phyloP scores from a whole-genome alignment of 2,797 vertebrate species.

The Tapirus indicus region DNA sequence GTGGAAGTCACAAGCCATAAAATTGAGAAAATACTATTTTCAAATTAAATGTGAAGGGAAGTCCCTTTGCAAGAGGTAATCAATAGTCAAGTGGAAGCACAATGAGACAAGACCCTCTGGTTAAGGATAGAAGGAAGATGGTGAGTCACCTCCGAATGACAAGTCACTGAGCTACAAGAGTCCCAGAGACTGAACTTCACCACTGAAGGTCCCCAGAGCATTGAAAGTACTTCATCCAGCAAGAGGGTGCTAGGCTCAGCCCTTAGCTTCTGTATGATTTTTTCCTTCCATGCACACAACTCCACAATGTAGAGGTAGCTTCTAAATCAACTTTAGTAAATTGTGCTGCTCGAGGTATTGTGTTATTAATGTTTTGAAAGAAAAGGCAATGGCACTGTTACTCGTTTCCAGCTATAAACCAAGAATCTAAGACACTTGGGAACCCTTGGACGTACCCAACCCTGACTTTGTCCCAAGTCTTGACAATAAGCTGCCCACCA shows the following conservation, averaged over 20 bases:
- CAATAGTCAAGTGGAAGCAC: constrained; percentile 30
- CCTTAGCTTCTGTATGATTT: neutral
- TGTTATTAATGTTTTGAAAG: neutral
- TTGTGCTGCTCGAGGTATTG: neutral
- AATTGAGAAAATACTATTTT: constrained; percentile 69
- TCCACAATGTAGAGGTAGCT: constrained; percentile 35
- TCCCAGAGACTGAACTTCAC: constrained; percentile 59
- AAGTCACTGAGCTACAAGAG: constrained; percentile 51
- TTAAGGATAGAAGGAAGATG: neutral
- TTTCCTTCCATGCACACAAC: neutral
- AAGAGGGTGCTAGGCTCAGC: constrained; percentile 8
- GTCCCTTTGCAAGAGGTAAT: constrained; percentile 36
- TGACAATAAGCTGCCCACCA: neutral
- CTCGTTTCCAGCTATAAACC: neutral
- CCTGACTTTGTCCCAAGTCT: neutral
- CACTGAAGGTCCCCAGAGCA: neutral
- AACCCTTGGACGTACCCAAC: neutral
- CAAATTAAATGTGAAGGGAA: constrained; percentile 50
- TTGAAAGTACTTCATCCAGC: neutral
- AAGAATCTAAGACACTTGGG: neutral
- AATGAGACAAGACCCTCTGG: neutral
- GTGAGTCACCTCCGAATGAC: neutral
- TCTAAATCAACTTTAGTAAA: constrained; percentile 22
- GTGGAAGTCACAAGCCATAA: constrained; percentile 70
- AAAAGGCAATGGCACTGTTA: neutral